Conservation (phyloP, 2,113 vertebrate genomes). For the Pterophyllum scalare region DNA sequence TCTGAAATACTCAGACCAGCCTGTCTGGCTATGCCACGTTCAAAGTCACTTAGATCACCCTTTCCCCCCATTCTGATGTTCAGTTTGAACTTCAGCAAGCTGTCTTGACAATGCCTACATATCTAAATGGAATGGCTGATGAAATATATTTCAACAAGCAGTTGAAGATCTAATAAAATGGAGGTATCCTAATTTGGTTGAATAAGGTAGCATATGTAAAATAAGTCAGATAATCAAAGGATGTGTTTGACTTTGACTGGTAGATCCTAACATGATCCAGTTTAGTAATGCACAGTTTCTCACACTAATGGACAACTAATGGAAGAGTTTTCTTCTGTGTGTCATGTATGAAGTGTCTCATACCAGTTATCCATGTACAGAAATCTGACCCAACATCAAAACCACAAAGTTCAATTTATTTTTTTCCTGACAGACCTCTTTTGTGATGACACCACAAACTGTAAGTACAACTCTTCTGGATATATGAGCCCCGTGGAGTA, state of each 20-base stretch:
- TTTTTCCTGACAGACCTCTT: rapidly evolving
- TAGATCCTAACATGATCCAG: not conserved
- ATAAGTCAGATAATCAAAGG: too few relatives aligned
- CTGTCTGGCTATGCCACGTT: not conserved
- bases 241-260: not conserved
- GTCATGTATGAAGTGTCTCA: not conserved
- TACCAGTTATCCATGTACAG: not conserved
- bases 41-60: not conserved
- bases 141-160: not conserved
- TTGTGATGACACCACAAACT: not conserved
- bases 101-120: too few relatives aligned
- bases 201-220: too few relatives aligned
- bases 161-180: not conserved
- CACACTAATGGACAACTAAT: not conserved
- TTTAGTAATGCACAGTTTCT: not conserved
- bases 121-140: too few relatives aligned
- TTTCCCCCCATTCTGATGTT: not conserved
- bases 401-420: not conserved
- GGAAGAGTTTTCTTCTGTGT: not conserved
- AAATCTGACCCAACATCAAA: not conserved
- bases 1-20: not conserved
- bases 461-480: not conserved
- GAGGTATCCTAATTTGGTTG: too few relatives aligned
- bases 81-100: not conserved
- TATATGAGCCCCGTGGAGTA: not conserved